phyloP scores from a whole-genome alignment of 2,797 vertebrate genomes.

The Ceryle rudis region DNA sequence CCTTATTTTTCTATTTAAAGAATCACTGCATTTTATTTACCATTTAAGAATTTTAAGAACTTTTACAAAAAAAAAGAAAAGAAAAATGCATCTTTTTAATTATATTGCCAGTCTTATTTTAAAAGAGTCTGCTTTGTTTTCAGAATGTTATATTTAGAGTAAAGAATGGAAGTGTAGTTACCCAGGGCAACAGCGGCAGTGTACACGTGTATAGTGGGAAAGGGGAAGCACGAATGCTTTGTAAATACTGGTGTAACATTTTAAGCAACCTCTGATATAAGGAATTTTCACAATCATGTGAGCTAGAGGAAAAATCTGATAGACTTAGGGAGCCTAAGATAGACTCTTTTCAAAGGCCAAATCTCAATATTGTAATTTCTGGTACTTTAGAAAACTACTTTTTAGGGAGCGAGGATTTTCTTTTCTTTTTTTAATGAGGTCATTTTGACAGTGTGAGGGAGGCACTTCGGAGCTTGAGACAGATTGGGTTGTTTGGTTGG shows the following conservation, averaged over 20 bases:
- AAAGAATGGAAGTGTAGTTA: conserved; percentile 15
- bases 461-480: not conserved
- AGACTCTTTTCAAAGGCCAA: not conserved
- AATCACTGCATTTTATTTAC: not conserved
- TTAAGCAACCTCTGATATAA: not conserved
- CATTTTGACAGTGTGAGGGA: not conserved
- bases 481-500: not conserved
- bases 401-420: not conserved
- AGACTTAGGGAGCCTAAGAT: not conserved
- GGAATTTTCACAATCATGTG: not conserved
- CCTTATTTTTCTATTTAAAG: not conserved
- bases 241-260: not conserved
- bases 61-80: not conserved
- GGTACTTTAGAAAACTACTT: not conserved
- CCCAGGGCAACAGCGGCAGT: conserved; percentile 12
- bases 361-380: not conserved
- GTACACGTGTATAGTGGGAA: not conserved
- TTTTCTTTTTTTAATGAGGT: not conserved
- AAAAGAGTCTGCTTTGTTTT: not conserved
- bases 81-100: not conserved
- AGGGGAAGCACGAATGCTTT: not conserved
- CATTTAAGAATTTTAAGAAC: not conserved
- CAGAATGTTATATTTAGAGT: not conserved
- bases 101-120: not conserved
- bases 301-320: not conserved